phyloP scores from a whole-genome alignment of 1,140 invertebrate species.

The Drosophila insularis region DNA sequence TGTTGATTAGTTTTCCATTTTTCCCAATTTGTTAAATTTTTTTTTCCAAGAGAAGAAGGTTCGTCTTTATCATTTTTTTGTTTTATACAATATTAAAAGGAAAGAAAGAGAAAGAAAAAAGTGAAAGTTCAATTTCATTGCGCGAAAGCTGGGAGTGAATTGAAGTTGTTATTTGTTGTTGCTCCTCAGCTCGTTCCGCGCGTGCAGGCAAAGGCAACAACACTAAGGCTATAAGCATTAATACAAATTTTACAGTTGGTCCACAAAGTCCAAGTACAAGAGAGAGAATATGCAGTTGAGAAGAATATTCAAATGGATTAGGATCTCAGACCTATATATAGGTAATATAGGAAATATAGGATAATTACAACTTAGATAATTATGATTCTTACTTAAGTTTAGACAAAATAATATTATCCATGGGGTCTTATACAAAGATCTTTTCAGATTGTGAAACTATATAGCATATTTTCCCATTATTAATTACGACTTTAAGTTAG shows the following conservation, averaged over 20 bases:
- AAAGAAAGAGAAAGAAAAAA: constrained; percentile 61
- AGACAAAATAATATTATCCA: too few species aligned
- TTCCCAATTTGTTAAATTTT: neutral
- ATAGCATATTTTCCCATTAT: too few species aligned
- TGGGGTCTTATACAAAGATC: too few species aligned
- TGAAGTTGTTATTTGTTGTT: constrained; percentile 3
- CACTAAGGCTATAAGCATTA: constrained; percentile 35
- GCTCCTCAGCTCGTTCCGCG: constrained; percentile 57
- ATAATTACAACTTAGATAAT: too few species aligned
- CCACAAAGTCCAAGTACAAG: neutral
- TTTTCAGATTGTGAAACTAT: too few species aligned
- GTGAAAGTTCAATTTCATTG: constrained; percentile 73
- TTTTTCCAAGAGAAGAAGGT: constrained; percentile 14
- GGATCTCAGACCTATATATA: too few species aligned
- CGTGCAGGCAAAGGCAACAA: constrained; percentile 55
- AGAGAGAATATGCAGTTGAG: too few species aligned
- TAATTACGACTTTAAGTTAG: too few species aligned
- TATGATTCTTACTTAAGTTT: too few species aligned
- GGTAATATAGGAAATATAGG: too few species aligned
- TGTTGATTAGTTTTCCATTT: constrained; percentile 28
- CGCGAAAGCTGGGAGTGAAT: constrained; percentile 53
- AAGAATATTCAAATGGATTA: too few species aligned
- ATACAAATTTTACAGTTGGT: constrained; percentile 47
- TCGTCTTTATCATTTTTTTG: constrained; percentile 38
- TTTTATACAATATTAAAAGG: constrained; percentile 22